Evolutionary conservation across 64 coral and sea anemone species (phyloP).

Genomic region (Dendronephthya gigantea): DNA sequence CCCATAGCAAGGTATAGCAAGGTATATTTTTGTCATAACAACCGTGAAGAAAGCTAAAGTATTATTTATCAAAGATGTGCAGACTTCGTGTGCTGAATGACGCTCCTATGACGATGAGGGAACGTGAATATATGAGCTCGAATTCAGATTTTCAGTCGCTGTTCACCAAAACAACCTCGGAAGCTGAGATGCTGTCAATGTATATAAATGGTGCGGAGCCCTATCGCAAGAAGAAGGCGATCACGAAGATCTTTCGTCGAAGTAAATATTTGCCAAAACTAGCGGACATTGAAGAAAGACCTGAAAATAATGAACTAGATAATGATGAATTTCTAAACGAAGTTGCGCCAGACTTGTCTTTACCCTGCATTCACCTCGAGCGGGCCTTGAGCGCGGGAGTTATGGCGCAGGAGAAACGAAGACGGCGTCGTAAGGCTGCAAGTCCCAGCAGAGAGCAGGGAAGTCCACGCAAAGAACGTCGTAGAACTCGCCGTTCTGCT

Average conservation of each 20-base stretch:
- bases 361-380: not conserved
- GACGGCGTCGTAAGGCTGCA: not conserved
- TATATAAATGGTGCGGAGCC: not conserved
- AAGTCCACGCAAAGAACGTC: not conserved
- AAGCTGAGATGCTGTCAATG: not conserved
- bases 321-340: not conserved
- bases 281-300: not conserved
- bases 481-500: not conserved
- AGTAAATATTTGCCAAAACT: constrained; percentile 2
- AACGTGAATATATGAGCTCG: not conserved
- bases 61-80: not conserved
- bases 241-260: constrained; percentile 9
- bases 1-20: not conserved
- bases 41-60: too few species aligned
- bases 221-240: not conserved
- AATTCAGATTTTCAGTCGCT: not conserved
- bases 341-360: not conserved
- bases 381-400: not conserved
- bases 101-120: not conserved
- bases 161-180: not conserved
- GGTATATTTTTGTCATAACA: too few species aligned
- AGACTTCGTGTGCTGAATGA: not conserved
- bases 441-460: not conserved
- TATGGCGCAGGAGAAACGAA: not conserved
- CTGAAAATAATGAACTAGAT: not conserved